Percentiles rank a stretch among this genome's conserved stretches.
Evolutionary conservation across 2,888 invertebrate species (phyloP).

Genomic region (Napeogenes sylphis): DNA sequence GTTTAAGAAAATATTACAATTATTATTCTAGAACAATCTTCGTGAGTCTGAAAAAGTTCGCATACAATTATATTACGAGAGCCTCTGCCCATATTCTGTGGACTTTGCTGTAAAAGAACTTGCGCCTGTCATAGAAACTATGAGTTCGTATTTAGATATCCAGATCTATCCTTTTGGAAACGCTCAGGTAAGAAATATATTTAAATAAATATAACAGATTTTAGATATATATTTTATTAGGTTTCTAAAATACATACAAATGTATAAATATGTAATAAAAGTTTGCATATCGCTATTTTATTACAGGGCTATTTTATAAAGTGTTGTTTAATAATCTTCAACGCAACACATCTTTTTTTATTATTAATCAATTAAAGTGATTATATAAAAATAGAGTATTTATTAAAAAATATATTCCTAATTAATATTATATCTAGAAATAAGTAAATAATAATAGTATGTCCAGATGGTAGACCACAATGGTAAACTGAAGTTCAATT

Average conservation of each 20-base stretch:
- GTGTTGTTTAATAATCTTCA: too few relatives aligned
- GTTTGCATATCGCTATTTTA: too few relatives aligned
- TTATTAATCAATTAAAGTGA: too few relatives aligned
- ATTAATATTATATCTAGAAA: background rate
- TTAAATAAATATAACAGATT: too few relatives aligned
- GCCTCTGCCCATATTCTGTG: constrained; percentile 87
- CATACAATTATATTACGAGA: constrained; percentile 82
- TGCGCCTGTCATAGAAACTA: constrained; percentile 41
- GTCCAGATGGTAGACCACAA: constrained; percentile 40
- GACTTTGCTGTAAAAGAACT: constrained; percentile 84
- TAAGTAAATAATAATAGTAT: constrained; percentile 5
- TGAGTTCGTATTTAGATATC: constrained; percentile 65
- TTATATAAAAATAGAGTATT: too few relatives aligned
- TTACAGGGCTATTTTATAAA: too few relatives aligned
- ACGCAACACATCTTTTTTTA: too few relatives aligned
- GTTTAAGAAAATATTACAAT: too few relatives aligned
- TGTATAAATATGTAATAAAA: too few relatives aligned
- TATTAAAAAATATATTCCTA: too few relatives aligned
- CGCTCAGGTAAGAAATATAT: constrained; percentile 57
- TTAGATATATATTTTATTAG: too few relatives aligned
- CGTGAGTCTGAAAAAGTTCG: constrained; percentile 35
- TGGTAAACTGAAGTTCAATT: constrained; percentile 70
- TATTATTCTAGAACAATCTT: background rate
- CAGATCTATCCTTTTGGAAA: constrained; percentile 88
- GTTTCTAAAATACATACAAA: too few relatives aligned